Percentiles rank a stretch among this genome's conserved stretches.
phyloP scores from a whole-genome alignment of 2,888 invertebrate species.

The Falcaria lacertinaria region DNA sequence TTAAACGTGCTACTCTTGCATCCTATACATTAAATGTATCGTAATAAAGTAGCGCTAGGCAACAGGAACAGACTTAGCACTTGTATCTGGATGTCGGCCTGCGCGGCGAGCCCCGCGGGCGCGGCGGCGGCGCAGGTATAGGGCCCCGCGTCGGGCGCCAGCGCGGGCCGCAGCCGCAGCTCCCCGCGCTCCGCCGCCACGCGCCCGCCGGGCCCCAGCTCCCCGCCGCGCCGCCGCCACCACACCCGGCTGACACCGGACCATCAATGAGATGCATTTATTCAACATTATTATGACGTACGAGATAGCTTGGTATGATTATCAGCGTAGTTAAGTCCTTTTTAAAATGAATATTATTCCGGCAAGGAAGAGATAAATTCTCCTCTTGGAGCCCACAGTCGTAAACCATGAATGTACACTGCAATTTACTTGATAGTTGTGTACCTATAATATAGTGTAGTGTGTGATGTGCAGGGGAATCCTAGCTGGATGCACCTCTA shows the following conservation, averaged over 20 bases:
- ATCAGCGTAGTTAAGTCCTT: no score
- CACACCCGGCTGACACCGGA: constrained; percentile 71
- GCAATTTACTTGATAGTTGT: no score
- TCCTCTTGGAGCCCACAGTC: no score
- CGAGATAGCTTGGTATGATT: no score
- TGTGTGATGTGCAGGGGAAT: constrained; percentile 38
- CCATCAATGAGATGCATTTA: no score
- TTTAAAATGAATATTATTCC: no score
- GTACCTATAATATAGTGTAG: constrained; percentile 1
- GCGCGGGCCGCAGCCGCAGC: constrained; percentile 55
- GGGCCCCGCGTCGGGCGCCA: constrained; percentile 83
- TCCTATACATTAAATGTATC: no score
- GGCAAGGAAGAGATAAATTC: no score
- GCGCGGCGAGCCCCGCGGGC: constrained; percentile 84
- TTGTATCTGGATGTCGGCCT: constrained; percentile 84
- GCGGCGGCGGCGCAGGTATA: constrained; percentile 88
- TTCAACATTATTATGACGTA: no score
- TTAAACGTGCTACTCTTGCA: no score
- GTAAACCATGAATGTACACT: no score
- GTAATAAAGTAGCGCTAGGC: not conserved
- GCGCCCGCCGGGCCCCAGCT: constrained; percentile 59
- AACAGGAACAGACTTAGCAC: constrained; percentile 81
- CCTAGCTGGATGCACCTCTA: constrained; percentile 71
- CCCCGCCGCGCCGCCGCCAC: constrained; percentile 75
- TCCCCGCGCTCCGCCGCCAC: constrained; percentile 56